Conservation (phyloP, 2,888 invertebrate species). For the Colostygia pectinataria region DNA sequence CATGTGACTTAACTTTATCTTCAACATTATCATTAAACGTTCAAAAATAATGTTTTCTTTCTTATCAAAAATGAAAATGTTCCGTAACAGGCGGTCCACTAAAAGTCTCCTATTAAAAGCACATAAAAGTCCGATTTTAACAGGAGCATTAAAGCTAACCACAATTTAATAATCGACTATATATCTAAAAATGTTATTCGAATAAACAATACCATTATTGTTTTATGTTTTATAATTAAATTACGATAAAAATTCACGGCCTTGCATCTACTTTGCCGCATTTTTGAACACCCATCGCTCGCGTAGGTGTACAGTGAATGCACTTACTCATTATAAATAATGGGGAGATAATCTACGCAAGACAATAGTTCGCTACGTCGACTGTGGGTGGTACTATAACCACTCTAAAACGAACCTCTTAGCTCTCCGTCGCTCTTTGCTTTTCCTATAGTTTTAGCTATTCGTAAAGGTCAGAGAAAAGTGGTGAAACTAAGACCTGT, state of each 20-base stretch:
- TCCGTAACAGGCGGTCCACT: conserved; percentile 14
- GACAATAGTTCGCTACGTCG: conserved; percentile 67
- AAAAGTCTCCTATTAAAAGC: conserved; percentile 5
- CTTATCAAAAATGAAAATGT: conserved; percentile 13
- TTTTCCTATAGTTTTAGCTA: conserved; percentile 1
- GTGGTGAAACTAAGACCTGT: conserved; percentile 42
- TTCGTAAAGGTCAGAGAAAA: conserved; percentile 20
- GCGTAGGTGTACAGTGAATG: conserved; percentile 65
- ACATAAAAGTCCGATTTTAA: conserved; percentile 19
- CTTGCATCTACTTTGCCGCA: conserved; percentile 17
- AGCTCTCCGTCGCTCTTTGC: neutral
- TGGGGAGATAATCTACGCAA: conserved; percentile 65
- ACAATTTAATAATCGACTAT: conserved; percentile 37
- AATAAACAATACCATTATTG: conserved; percentile 44
- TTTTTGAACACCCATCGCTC: conserved; percentile 34
- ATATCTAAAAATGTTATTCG: conserved; percentile 38
- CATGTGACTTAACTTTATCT: conserved; percentile 43
- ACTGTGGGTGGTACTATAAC: conserved; percentile 54
- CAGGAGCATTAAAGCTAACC: conserved; percentile 27
- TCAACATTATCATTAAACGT: conserved; percentile 38
- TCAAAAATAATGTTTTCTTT: conserved; percentile 32
- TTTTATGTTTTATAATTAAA: conserved; percentile 47
- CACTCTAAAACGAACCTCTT: conserved; percentile 33
- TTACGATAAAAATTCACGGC: conserved; percentile 39
- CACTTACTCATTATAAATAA: conserved; percentile 74